Conservation (phyloP, 2,113 vertebrate species). For the Apodemus speciosus region DNA sequence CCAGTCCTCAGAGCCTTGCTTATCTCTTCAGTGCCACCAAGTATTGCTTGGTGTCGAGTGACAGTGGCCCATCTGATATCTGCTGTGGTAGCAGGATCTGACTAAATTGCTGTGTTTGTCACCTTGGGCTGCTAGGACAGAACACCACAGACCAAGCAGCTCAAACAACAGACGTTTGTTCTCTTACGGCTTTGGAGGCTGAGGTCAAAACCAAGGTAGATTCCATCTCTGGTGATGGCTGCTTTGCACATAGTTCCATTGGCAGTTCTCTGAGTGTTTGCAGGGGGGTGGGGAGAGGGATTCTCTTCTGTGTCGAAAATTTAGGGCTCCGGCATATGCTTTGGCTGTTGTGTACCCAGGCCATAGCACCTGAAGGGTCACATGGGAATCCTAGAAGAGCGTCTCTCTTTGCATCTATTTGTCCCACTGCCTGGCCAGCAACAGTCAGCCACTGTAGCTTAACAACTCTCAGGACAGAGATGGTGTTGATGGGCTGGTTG, state of each 20-base stretch:
- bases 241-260: accelerated
- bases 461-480: neutral
- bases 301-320: neutral
- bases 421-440: neutral
- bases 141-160: accelerated
- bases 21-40: accelerated
- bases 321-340: neutral
- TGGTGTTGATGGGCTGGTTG: neutral
- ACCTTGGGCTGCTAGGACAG: neutral
- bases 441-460: neutral
- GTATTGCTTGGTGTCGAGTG: accelerated
- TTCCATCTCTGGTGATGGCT: neutral
- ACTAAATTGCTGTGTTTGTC: neutral
- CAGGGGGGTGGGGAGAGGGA: neutral
- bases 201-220: neutral
- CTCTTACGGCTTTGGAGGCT: neutral
- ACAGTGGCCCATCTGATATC: accelerated
- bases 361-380: too few species aligned
- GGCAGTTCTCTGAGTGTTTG: neutral
- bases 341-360: too few species aligned
- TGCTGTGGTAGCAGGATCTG: neutral
- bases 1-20: accelerated
- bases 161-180: neutral
- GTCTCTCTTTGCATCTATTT: neutral
- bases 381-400: neutral